Evolutionary conservation across 2,113 vertebrate genomes (phyloP).

Genomic region (Cebidichthys violaceus): DNA sequence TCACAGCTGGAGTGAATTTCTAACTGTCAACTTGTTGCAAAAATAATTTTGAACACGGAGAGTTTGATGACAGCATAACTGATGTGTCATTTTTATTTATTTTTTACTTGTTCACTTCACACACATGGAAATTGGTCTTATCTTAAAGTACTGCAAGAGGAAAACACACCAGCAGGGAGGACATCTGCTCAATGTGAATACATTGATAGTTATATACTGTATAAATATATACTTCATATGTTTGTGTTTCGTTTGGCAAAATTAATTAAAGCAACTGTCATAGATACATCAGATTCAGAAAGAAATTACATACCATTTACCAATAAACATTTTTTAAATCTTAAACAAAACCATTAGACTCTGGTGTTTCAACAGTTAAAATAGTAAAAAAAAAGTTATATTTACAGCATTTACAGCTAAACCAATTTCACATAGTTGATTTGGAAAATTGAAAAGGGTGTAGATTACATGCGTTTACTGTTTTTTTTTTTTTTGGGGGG

Average conservation of each 20-base stretch:
- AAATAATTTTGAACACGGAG: constrained; percentile 24
- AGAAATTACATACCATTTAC: too few species aligned
- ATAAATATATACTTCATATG: too few species aligned
- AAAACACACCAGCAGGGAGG: constrained; percentile 8
- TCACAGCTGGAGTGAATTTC: constrained; percentile 41
- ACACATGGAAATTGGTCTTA: neutral
- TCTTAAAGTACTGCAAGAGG: neutral
- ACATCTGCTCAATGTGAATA: constrained; percentile 7
- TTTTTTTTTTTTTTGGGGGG: too few species aligned
- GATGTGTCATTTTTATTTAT: neutral
- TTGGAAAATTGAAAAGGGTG: neutral
- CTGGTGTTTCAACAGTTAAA: neutral
- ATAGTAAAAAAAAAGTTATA: neutral
- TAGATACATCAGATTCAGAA: neutral
- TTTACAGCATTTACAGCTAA: too few species aligned
- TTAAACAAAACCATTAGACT: neutral
- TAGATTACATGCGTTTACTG: neutral
- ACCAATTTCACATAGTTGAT: too few species aligned
- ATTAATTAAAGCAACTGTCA: neutral
- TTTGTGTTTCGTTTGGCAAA: neutral
- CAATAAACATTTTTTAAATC: neutral
- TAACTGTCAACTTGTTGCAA: constrained; percentile 44
- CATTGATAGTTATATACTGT: too few species aligned
- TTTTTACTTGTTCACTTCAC: constrained; percentile 21
- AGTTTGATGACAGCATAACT: constrained; percentile 15